These are phyloP conservation scores for Polylopha cassiicola DNA, from an alignment of 2,888 invertebrate genomes.

Conservation along the genomic window DNA sequence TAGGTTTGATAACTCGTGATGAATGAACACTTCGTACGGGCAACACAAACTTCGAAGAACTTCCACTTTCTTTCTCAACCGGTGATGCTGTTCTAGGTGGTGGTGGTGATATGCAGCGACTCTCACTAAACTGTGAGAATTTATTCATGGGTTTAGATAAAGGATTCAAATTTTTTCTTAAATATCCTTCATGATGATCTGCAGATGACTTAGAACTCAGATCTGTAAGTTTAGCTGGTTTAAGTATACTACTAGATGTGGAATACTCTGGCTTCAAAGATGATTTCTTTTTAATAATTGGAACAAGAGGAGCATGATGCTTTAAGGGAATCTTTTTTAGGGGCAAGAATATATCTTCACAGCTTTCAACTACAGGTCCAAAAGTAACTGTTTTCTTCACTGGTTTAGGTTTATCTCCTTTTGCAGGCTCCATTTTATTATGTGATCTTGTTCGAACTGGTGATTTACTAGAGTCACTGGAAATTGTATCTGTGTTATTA, in stretches of 20 bases:
- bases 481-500: conserved; percentile 38
- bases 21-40: conserved; percentile 90
- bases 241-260: conserved; percentile 77
- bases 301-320: conserved; percentile 77
- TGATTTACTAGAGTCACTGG: conserved; percentile 54
- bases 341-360: conserved; percentile 77
- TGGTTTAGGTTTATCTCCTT: conserved; percentile 65
- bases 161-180: conserved; percentile 67
- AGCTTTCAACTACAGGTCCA: conserved; percentile 80
- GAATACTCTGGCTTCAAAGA: conserved; percentile 76
- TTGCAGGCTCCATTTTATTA: conserved; percentile 70
- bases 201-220: conserved; percentile 76
- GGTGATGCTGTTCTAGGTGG: conserved; percentile 64
- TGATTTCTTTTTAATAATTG: conserved; percentile 81
- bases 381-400: conserved; percentile 81
- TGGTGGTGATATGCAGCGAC: conserved; percentile 67
- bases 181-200: conserved; percentile 69
- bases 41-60: conserved; percentile 81
- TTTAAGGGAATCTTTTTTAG: conserved; percentile 77
- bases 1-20: conserved; percentile 91
- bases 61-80: conserved; percentile 52
- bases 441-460: conserved; percentile 70
- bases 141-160: conserved; percentile 68
- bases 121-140: conserved; percentile 67
- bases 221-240: conserved; percentile 80